Evolutionary conservation across 2,888 invertebrate genomes (phyloP).

Genomic region (Plusia festucae): DNA sequence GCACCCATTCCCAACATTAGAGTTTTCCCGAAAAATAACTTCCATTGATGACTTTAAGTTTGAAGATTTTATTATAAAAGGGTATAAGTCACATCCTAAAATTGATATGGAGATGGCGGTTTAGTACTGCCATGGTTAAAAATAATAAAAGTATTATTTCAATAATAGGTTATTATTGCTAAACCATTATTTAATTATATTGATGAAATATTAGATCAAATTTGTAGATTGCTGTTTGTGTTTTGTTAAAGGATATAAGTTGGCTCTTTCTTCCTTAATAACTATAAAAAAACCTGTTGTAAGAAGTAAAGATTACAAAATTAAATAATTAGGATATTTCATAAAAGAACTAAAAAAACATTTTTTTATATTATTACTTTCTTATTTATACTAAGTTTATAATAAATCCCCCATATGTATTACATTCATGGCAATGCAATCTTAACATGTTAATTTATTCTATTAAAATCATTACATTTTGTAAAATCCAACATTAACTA

Average conservation of each 20-base stretch:
- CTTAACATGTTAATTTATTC: conserved; percentile 65
- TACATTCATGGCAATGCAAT: conserved; percentile 75
- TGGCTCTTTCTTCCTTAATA: not conserved
- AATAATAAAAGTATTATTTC: too few species aligned
- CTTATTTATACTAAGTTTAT: conserved; percentile 70
- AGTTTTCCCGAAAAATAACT: conserved; percentile 92
- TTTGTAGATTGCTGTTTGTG: not conserved
- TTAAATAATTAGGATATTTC: not conserved
- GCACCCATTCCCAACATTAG: conserved; percentile 94
- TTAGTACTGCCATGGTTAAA: too few species aligned
- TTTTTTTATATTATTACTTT: conserved; percentile 67
- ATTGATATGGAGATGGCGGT: conserved; percentile 98
- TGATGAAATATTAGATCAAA: not conserved
- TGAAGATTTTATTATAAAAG: conserved; percentile 95
- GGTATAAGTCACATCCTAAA: conserved; percentile 96
- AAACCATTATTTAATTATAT: not conserved
- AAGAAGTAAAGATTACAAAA: not conserved
- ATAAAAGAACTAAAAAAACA: conserved; percentile 36
- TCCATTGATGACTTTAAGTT: conserved; percentile 96
- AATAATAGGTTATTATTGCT: not conserved
- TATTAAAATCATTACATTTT: conserved; percentile 72
- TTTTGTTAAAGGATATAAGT: not conserved
- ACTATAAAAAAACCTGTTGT: not conserved
- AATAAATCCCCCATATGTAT: conserved; percentile 74
- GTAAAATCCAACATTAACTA: conserved; percentile 78